A percentile compares a stretch with the other conserved stretches of the same genome.
These are phyloP conservation scores for Crambe crambe DNA, from an alignment of 37 sponge, comb jelly and placozoan species.

Conservation along the genomic window DNA sequence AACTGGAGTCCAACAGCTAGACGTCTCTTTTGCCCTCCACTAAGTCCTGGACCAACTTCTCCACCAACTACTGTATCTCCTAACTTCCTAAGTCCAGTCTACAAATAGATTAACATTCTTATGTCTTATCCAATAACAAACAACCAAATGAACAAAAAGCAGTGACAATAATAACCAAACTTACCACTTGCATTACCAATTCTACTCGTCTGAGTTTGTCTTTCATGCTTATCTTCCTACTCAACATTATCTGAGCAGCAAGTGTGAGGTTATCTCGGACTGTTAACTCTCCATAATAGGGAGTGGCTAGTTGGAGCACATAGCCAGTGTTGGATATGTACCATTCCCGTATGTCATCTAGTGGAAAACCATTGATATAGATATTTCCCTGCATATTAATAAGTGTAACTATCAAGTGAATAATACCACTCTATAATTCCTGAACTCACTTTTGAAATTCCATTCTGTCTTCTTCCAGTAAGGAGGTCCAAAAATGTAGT, in stretches of 20 bases:
- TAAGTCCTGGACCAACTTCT: constrained; percentile 77
- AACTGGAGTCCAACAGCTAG: constrained; percentile 82
- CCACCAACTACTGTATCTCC: constrained; percentile 88
- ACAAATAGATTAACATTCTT: no score
- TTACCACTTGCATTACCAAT: constrained; percentile 62
- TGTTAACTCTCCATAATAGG: constrained; percentile 72
- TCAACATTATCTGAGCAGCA: constrained; percentile 62
- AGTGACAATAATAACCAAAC: neutral
- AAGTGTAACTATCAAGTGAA: no score
- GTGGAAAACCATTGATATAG: constrained; percentile 56
- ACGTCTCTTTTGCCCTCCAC: constrained; percentile 90
- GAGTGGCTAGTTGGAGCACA: constrained; percentile 68
- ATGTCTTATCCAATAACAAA: no score
- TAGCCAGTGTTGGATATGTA: constrained; percentile 71
- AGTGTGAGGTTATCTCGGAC: constrained; percentile 74
- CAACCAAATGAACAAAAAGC: no score
- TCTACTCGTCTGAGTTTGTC: constrained; percentile 59
- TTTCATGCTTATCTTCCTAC: constrained; percentile 2
- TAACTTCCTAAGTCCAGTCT: constrained; percentile 78
- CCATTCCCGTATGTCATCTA: constrained; percentile 55
- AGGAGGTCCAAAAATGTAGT: constrained; percentile 82
- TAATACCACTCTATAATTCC: no score
- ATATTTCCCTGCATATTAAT: constrained; percentile 50
- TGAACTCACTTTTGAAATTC: neutral
- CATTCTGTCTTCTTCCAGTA: constrained; percentile 64